Percentiles rank a stretch among this genome's conserved stretches.
Conservation (phyloP, 2,113 vertebrate species). For the Pomatorhinus ruficollis region DNA sequence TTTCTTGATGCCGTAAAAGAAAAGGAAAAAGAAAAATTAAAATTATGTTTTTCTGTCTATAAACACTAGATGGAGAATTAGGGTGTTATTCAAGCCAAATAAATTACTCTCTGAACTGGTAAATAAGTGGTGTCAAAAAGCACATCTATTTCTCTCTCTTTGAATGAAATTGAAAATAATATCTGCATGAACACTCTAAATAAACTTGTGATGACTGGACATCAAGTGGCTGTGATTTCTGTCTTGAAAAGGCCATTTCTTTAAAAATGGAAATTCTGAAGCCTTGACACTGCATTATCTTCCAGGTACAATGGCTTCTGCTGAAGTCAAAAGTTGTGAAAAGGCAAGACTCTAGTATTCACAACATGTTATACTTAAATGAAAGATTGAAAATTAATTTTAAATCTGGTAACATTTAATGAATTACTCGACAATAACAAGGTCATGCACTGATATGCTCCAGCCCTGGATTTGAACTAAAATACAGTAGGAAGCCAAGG, state of each 20-base stretch:
- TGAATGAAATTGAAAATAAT: not conserved
- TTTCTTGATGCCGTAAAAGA: not conserved
- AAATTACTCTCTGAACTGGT: not conserved
- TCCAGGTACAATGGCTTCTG: not conserved
- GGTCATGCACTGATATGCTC: not conserved
- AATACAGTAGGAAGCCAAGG: not conserved
- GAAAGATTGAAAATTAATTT: not conserved
- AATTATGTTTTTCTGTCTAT: not conserved
- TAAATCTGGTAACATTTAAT: not conserved
- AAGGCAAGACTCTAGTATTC: not conserved
- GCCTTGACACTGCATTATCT: not conserved
- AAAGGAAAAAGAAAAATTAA: not conserved
- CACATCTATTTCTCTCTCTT: not conserved
- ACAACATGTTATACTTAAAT: not conserved
- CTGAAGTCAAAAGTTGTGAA: not conserved
- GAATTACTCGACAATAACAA: not conserved
- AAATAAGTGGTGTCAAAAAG: not conserved
- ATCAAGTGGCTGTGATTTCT: not conserved
- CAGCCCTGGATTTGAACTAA: not conserved
- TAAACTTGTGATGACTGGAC: not conserved
- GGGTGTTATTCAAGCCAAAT: not conserved
- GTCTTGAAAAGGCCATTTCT: not conserved
- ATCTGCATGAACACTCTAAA: not conserved
- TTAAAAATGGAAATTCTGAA: not conserved
- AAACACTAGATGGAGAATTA: not conserved